phyloP scores from a whole-genome alignment of 2,797 vertebrate genomes.

The Myotis findleyi region DNA sequence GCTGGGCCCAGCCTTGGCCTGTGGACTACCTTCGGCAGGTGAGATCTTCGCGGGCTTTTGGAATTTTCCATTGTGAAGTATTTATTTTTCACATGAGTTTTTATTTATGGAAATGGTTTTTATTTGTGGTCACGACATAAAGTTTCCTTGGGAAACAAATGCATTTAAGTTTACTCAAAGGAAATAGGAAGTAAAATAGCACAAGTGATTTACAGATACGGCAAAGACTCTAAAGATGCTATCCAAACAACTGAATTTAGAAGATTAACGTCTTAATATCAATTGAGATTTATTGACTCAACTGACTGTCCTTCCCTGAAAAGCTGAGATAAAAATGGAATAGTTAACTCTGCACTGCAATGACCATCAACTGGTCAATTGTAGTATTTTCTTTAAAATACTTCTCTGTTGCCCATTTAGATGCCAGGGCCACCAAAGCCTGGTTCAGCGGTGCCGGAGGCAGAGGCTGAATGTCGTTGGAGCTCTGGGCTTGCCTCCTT shows the following conservation, averaged over 20 bases:
- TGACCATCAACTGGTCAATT: background rate
- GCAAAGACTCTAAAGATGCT: background rate
- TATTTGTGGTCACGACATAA: background rate
- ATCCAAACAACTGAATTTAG: background rate
- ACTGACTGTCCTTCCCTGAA: background rate
- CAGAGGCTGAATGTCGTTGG: background rate
- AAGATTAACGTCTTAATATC: background rate
- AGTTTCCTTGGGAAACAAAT: slow-evolving; percentile 7
- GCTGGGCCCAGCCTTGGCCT: background rate
- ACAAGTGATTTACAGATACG: background rate
- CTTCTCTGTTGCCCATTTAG: background rate
- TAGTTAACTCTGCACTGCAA: background rate
- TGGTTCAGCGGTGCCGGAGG: background rate
- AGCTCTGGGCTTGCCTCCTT: background rate
- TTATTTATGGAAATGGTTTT: slow-evolving; percentile 27
- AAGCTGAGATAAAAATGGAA: background rate
- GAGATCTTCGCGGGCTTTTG: background rate
- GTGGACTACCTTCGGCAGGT: rapidly evolving
- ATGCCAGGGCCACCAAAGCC: background rate
- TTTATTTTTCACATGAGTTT: background rate
- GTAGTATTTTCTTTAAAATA: background rate
- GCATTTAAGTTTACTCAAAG: background rate
- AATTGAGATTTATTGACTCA: background rate
- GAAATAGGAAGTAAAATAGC: background rate
- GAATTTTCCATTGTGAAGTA: background rate